Evolutionary conservation across 2,113 vertebrate species (phyloP).

Genomic region (Aldabrachelys gigantea): DNA sequence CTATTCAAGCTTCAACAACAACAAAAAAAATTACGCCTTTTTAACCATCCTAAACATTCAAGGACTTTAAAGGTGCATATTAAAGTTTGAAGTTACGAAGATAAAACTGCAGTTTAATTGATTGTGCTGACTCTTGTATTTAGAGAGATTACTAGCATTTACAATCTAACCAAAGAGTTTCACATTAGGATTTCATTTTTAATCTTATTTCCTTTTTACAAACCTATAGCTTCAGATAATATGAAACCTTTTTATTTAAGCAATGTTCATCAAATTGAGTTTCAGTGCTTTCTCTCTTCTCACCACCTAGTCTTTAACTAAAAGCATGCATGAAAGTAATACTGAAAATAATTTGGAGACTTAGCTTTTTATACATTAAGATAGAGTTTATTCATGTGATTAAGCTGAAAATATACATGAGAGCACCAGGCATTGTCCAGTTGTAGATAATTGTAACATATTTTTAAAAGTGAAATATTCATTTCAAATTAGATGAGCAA

Average conservation of each 20-base stretch:
- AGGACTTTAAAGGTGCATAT: neutral
- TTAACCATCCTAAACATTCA: neutral
- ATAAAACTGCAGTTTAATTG: slow-evolving; percentile 18
- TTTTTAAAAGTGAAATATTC: slow-evolving; percentile 53
- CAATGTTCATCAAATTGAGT: slow-evolving; percentile 27
- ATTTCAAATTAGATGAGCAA: slow-evolving; percentile 74
- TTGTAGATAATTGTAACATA: slow-evolving; percentile 62
- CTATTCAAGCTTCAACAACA: neutral
- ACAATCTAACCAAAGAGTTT: slow-evolving; percentile 81
- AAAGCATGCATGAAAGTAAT: neutral
- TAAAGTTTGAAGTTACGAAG: slow-evolving; percentile 7
- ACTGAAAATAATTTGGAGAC: slow-evolving; percentile 28
- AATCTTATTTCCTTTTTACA: slow-evolving; percentile 48
- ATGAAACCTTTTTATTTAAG: neutral
- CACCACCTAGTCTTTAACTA: slow-evolving; percentile 4
- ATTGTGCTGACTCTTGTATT: slow-evolving; percentile 60
- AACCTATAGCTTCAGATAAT: slow-evolving; percentile 22
- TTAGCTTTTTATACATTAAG: slow-evolving; percentile 6
- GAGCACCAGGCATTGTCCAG: slow-evolving; percentile 11
- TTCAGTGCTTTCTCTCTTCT: slow-evolving; percentile 52
- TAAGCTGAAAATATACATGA: slow-evolving; percentile 1
- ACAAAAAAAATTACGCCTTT: neutral
- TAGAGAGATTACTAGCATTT: slow-evolving; percentile 59
- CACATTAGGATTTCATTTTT: slow-evolving; percentile 50
- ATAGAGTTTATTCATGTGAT: slow-evolving; percentile 5